phyloP scores from a whole-genome alignment of 2,113 vertebrate genomes.

The Porphyrio hochstetteri region DNA sequence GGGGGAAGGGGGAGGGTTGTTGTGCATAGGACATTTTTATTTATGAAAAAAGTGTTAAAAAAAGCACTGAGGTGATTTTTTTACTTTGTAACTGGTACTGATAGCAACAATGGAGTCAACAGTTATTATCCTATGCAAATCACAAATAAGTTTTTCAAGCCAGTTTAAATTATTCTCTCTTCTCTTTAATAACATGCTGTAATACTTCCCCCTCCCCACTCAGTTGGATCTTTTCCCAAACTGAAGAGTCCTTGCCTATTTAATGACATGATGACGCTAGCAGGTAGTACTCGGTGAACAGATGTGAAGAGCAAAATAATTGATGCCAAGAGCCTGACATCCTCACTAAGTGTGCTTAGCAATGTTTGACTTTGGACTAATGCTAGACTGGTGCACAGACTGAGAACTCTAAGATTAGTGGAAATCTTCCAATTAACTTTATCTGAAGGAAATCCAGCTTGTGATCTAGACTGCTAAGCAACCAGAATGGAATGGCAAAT shows the following conservation, averaged over 20 bases:
- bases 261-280: neutral
- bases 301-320: neutral
- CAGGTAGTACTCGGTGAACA: neutral
- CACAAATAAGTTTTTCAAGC: neutral
- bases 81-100: neutral
- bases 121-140: rapidly evolving
- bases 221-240: neutral
- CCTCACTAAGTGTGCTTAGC: neutral
- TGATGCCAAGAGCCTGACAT: neutral
- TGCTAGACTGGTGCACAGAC: neutral
- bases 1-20: too few species aligned
- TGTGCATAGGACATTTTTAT: neutral
- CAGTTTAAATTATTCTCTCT: neutral
- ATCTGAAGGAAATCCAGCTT: neutral
- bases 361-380: neutral
- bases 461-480: neutral
- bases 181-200: neutral
- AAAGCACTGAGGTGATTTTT: neutral
- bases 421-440: neutral
- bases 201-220: neutral
- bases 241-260: neutral
- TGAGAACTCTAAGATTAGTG: neutral
- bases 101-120: neutral
- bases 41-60: neutral
- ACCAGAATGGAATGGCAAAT: neutral